A percentile compares a stretch with the other conserved stretches of the same genome.
Conservation (phyloP, 2,888 invertebrate species). For the Alloscopus bannaensis region DNA sequence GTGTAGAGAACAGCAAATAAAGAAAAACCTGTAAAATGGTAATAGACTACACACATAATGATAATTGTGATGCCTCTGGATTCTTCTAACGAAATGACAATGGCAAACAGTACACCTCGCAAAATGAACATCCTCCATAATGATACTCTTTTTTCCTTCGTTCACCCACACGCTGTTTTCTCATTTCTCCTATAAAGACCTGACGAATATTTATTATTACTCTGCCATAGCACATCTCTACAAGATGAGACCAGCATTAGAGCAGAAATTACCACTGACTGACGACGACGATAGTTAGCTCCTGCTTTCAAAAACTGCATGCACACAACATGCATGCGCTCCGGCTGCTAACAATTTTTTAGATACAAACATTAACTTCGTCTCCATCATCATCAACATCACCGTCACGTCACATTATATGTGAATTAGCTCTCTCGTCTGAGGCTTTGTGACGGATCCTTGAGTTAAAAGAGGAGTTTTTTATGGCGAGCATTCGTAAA, state of each 20-base stretch:
- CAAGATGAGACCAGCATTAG: neutral
- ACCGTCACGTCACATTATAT: neutral
- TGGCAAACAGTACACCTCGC: no score
- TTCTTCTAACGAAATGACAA: no score
- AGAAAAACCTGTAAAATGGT: no score
- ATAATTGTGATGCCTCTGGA: no score
- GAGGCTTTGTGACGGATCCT: no score
- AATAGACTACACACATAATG: no score
- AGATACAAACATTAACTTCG: neutral
- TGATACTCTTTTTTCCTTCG: neutral
- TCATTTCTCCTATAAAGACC: neutral
- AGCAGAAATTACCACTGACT: neutral
- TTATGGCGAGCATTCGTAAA: slow-evolving; percentile 20
- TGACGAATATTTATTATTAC: neutral
- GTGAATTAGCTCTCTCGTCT: no score
- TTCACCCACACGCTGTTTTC: neutral
- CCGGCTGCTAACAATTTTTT: neutral
- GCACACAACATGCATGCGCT: no score
- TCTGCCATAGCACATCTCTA: neutral
- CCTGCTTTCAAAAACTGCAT: no score
- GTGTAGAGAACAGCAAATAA: no score
- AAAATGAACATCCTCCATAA: no score
- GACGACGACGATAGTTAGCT: neutral
- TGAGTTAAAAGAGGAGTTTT: neutral
- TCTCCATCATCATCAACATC: slow-evolving; percentile 18